A percentile compares a stretch with the other conserved stretches of the same genome.
Conservation (phyloP, 2,888 invertebrate genomes). For the Tholera decimalis region DNA sequence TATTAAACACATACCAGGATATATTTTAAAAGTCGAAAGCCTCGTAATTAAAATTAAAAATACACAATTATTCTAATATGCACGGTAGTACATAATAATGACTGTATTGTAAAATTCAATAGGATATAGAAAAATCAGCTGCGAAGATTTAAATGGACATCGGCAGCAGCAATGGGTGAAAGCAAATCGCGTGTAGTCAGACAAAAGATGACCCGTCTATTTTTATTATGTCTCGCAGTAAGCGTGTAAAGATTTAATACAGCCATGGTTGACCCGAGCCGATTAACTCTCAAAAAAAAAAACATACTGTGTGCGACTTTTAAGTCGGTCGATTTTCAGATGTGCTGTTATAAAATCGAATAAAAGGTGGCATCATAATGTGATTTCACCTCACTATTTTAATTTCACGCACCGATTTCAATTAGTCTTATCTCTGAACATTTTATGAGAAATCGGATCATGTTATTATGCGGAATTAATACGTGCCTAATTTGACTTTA, state of each 20-base stretch:
- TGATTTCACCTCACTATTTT: constrained; percentile 29
- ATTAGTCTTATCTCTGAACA: constrained; percentile 14
- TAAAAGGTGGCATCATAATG: neutral
- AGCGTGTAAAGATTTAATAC: constrained; percentile 84
- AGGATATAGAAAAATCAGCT: constrained; percentile 57
- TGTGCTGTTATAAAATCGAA: neutral
- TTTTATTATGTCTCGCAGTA: constrained; percentile 79
- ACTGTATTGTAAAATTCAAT: constrained; percentile 45
- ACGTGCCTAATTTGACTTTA: constrained; percentile 46
- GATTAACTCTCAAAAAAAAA: constrained; percentile 79
- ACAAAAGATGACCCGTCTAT: constrained; percentile 78
- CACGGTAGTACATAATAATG: constrained; percentile 41
- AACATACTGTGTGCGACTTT: constrained; percentile 20
- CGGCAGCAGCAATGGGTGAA: constrained; percentile 77
- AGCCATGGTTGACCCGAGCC: constrained; percentile 72
- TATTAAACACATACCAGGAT: neutral
- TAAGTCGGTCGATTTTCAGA: neutral
- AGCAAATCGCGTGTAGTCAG: constrained; percentile 77
- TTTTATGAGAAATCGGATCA: constrained; percentile 28
- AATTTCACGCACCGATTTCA: constrained; percentile 27
- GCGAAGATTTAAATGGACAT: constrained; percentile 62
- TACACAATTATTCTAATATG: constrained; percentile 20
- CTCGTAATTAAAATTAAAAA: constrained; percentile 14
- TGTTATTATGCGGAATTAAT: constrained; percentile 57
- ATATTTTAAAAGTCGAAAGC: neutral